Percentiles rank a stretch among this genome's conserved stretches.
phyloP scores from a whole-genome alignment of 1,140 invertebrate genomes.

The Hypsibius dujardini region DNA sequence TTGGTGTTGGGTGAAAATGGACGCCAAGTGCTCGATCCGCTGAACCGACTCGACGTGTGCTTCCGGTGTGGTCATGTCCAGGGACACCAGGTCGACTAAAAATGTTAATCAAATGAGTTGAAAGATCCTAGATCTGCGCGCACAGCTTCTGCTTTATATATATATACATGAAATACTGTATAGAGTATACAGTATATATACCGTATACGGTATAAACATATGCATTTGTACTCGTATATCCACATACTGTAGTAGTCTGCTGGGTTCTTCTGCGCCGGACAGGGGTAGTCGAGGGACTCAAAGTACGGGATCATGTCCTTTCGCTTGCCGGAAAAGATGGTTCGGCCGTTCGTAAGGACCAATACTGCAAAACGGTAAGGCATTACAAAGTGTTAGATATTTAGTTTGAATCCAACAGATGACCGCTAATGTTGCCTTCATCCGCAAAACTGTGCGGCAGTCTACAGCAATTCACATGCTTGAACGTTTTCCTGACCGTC shows the following conservation, averaged over 20 bases:
- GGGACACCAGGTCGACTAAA: conserved; percentile 71
- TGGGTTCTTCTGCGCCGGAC: conserved; percentile 84
- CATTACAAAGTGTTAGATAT: too few relatives aligned
- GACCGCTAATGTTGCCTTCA: too few relatives aligned
- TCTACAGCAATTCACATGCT: too few relatives aligned
- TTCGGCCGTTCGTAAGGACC: conserved; percentile 64
- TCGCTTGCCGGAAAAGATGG: conserved; percentile 71
- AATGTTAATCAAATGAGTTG: conserved; percentile 24
- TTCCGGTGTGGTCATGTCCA: conserved; percentile 75
- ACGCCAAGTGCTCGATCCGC: conserved; percentile 68
- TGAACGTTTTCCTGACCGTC: too few relatives aligned
- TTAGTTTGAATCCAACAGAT: too few relatives aligned
- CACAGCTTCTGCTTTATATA: too few relatives aligned
- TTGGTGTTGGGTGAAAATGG: conserved; percentile 50
- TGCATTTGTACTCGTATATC: background rate
- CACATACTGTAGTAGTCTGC: conserved; percentile 73
- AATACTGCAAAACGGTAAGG: conserved; percentile 40
- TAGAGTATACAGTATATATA: too few relatives aligned
- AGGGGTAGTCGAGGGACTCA: conserved; percentile 76
- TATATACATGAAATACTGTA: too few relatives aligned
- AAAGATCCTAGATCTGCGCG: too few relatives aligned
- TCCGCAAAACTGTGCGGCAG: too few relatives aligned
- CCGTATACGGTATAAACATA: too few relatives aligned
- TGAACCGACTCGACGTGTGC: conserved; percentile 82
- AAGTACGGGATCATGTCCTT: conserved; percentile 80